Evolutionary conservation across 2,797 vertebrate species (phyloP), one percentile per base, ranked within the genome.

Genomic region (Cygnus olor): DNA sequence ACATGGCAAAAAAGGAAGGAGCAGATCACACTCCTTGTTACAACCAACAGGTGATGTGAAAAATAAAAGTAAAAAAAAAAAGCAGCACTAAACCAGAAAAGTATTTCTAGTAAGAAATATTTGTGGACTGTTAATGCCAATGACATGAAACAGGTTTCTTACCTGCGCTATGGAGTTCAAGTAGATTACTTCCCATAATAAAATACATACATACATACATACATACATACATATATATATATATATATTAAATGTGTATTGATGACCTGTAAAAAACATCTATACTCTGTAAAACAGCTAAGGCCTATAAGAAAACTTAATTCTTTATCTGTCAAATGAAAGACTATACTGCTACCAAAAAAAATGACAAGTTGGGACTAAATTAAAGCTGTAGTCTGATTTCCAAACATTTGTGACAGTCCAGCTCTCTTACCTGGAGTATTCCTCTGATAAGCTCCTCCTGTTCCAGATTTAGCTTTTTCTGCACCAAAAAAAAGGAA

Each of bases 391-490:
- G 10, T 2, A 40, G 14, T 49, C n/a, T 51, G 15, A 86, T 74
- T 81, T 81, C 47, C 58, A 86, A 21, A 49, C 8, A n/a, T 68
- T 42, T 61, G 34, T 77, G 58, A 76, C 42, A 72, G 18, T 12
- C 10, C 34, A 49, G 51, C 10, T 53, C 3, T 88, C 83, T 92
- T 83, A 96, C 72, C 86, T 4, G 38, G 4, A 66, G 3, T 40
- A 14, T 7, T 77, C 5, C 2, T n/a, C 30, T 11, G 58, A 64
- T 32, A 4, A 56, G 4, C 2, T 18, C 1, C 2, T 79, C 10
- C 1, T 49, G 2, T 17, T 70, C 2, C 3, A 65, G 0, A 0
- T 7, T 34, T 56, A 74, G 1, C 12, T 56, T 1, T 9, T 80
- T 2, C 95, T 93, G 77, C 53, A 90, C 8, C 71, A 63, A 91